phyloP scores from a whole-genome alignment of 1,140 invertebrate species.

The Euglossa dilemma region DNA sequence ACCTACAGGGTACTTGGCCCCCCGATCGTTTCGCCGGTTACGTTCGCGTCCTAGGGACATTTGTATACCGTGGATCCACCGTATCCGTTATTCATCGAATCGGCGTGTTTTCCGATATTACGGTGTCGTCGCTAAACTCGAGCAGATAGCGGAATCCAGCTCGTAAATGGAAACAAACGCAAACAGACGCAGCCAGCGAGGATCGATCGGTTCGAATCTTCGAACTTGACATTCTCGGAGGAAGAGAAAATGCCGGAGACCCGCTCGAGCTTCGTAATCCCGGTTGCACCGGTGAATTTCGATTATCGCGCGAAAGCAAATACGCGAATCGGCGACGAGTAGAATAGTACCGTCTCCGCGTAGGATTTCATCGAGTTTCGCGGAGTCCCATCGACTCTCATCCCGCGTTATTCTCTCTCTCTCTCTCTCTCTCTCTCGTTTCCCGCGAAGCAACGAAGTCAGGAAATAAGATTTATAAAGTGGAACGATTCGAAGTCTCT shows the following conservation, averaged over 20 bases:
- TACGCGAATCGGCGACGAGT: neutral
- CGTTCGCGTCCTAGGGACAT: neutral
- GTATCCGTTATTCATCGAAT: neutral
- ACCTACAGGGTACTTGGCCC: neutral
- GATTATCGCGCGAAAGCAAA: neutral
- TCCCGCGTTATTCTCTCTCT: neutral
- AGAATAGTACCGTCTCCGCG: neutral
- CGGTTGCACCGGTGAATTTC: neutral
- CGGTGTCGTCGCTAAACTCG: too few species aligned
- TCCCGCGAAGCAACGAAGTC: neutral
- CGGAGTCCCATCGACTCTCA: neutral
- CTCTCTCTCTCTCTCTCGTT: neutral
- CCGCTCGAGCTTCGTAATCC: neutral
- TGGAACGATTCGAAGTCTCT: slow-evolving; percentile 1
- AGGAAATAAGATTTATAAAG: slow-evolving; percentile 27
- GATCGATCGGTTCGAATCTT: neutral
- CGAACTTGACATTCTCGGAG: neutral
- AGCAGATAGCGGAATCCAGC: neutral
- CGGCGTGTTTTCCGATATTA: neutral
- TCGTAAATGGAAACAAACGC: too few species aligned
- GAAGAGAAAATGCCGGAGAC: neutral
- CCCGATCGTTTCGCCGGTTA: neutral
- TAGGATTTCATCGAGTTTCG: neutral
- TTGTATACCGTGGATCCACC: neutral
- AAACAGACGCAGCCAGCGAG: too few species aligned